phyloP scores from a whole-genome alignment of 1,140 invertebrate genomes.

The Eurosta solidaginis region DNA sequence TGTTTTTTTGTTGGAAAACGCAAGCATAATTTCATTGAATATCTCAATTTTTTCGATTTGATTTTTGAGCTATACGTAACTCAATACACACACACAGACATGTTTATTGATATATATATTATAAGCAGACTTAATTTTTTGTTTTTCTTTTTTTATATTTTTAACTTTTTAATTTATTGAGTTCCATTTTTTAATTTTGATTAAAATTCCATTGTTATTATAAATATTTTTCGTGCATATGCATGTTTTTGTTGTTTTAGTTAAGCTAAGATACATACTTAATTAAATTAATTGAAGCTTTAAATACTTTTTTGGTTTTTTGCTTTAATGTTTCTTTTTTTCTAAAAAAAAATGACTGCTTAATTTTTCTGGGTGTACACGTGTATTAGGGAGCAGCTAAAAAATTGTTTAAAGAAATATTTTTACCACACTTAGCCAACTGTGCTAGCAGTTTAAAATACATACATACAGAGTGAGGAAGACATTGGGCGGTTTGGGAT shows the following conservation, averaged over 20 bases:
- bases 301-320: slow-evolving; percentile 22
- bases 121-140: not conserved
- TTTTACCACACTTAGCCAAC: too few species aligned
- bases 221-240: not conserved
- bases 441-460: too few species aligned
- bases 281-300: too few species aligned
- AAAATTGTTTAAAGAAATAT: too few species aligned
- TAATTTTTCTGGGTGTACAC: too few species aligned
- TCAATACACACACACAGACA: not conserved
- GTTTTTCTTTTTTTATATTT: not conserved
- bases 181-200: not conserved
- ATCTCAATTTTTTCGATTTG: not conserved
- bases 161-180: too few species aligned
- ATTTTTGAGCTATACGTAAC: not conserved
- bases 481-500: too few species aligned
- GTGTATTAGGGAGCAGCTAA: too few species aligned
- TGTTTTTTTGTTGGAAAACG: not conserved
- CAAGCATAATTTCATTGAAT: not conserved
- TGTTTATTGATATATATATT: slow-evolving; percentile 1
- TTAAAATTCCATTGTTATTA: too few species aligned
- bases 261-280: too few species aligned
- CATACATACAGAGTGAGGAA: too few species aligned
- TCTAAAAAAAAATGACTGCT: not conserved
- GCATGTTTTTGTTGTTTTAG: not conserved
- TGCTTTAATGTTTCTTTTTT: not conserved